Conservation (phyloP, 2,113 vertebrate species). For the Menura novaehollandiae region DNA sequence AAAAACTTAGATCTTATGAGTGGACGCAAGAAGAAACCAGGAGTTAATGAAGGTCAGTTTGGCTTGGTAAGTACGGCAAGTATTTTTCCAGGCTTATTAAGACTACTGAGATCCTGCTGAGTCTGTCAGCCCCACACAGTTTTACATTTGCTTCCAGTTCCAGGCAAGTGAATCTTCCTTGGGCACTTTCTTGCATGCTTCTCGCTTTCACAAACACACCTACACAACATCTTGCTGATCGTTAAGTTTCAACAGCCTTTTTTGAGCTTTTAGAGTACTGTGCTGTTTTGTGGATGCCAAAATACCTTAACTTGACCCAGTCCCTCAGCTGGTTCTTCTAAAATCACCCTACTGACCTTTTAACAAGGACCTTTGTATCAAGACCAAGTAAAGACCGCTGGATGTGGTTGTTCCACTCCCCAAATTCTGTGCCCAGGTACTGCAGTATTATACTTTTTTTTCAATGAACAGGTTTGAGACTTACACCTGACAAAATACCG, state of each 20-base stretch:
- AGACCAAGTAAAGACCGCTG: neutral
- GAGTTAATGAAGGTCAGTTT: neutral
- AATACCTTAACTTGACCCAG: conserved; percentile 34
- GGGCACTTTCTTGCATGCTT: neutral
- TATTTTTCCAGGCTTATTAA: neutral
- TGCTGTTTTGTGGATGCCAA: neutral
- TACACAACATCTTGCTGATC: conserved; percentile 44
- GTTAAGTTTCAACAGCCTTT: conserved; percentile 15
- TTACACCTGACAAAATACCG: neutral
- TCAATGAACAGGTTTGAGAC: neutral
- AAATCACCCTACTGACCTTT: neutral
- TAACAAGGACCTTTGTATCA: neutral
- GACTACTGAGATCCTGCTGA: neutral
- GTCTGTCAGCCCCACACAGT: neutral
- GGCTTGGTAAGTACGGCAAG: neutral
- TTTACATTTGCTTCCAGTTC: conserved; percentile 11
- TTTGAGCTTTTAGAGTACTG: conserved; percentile 1
- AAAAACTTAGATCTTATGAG: neutral
- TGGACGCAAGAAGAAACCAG: neutral
- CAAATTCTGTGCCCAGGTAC: neutral
- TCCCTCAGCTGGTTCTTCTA: neutral
- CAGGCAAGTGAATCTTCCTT: neutral
- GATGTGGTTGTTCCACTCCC: neutral
- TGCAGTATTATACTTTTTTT: neutral
- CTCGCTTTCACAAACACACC: conserved; percentile 44